Conservation (phyloP, 2,113 vertebrate genomes). For the Myotis yumanensis region DNA sequence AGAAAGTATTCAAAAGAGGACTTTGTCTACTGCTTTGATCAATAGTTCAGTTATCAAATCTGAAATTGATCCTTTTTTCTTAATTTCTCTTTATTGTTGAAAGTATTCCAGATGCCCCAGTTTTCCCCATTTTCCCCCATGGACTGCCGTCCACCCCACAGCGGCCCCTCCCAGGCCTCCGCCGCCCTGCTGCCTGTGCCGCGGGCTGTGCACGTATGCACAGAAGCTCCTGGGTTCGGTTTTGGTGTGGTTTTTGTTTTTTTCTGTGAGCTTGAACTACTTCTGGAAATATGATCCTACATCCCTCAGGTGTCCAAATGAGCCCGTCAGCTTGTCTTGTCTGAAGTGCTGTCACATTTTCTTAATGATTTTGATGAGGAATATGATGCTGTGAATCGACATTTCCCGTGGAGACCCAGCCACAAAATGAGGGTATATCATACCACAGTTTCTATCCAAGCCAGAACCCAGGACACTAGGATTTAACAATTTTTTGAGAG, state of each 20-base stretch:
- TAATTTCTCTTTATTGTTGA: no score
- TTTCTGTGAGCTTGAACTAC: not conserved
- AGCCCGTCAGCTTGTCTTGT: not conserved
- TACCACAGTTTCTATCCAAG: not conserved
- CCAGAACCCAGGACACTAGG: not conserved
- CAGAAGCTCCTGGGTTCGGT: no score
- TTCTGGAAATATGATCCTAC: not conserved
- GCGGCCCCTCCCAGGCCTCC: no score
- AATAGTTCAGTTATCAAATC: not conserved
- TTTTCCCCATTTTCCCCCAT: no score
- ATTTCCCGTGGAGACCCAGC: not conserved
- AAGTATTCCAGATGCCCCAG: no score
- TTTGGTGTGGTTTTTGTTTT: not conserved
- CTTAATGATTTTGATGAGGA: not conserved
- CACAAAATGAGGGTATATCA: not conserved
- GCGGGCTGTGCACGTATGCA: no score
- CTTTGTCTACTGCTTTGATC: not conserved
- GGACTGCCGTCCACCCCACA: no score
- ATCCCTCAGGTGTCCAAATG: not conserved
- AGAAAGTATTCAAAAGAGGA: not conserved
- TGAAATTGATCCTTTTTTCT: not conserved
- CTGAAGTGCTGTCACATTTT: not conserved
- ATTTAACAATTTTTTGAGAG: slow-evolving; percentile 14
- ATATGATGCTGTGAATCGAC: not conserved
- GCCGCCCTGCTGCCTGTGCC: no score